Evolutionary conservation across 2,113 vertebrate species (phyloP), one percentile per base, ranked within the genome.

Genomic region (Gobio gobio): DNA sequence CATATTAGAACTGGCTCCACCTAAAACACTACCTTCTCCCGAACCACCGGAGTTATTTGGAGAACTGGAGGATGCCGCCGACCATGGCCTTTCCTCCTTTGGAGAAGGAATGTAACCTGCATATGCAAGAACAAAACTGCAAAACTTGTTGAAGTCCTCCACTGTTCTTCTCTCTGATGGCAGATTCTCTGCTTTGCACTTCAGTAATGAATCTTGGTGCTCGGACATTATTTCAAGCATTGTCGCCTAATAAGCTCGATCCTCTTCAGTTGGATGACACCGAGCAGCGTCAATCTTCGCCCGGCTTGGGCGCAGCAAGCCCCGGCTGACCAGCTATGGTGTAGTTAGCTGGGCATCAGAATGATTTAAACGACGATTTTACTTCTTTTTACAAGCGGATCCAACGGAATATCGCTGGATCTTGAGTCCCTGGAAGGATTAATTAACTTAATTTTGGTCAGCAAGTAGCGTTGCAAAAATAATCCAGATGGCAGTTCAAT

Each of bases 101-200:
- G 95, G 93, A 77, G 94, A 92, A 0, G 96, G 97, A 86, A 97
- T 98, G 89, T 98, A 97, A 51, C 96, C 96, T 0, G 97, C 96
- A 76, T 98, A 97, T 0, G 96, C 96, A 89, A 98, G 91, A 40
- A 97, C 96, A 87, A 97, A 97, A 89, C 95, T 97, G 92, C 96
- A 97, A 90, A 97, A 97, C 91, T 97, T 96, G 92, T 97, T 97
- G 93, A 97, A 97, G 92, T 97, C 96, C 82, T 97, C 96, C 66
- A 97, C 96, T 0, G 96, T 97, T 78, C 95, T 95, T 90, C 95
- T 96, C 89, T 96, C 96, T 33, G 96, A 95, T 77, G 96, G 95
- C 96, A 95, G 87, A 89, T 94, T 43, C 87, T 95, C 95, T 14
- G 95, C 91, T 93, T 95, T 95, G 90, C 95, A 95, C 87, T 94